A percentile compares a stretch with the other conserved stretches of the same genome.
These are phyloP conservation scores for Aphrocallistes beatrix DNA, from an alignment of 37 sponge, comb jelly and placozoan genomes.

Conservation along the genomic window DNA sequence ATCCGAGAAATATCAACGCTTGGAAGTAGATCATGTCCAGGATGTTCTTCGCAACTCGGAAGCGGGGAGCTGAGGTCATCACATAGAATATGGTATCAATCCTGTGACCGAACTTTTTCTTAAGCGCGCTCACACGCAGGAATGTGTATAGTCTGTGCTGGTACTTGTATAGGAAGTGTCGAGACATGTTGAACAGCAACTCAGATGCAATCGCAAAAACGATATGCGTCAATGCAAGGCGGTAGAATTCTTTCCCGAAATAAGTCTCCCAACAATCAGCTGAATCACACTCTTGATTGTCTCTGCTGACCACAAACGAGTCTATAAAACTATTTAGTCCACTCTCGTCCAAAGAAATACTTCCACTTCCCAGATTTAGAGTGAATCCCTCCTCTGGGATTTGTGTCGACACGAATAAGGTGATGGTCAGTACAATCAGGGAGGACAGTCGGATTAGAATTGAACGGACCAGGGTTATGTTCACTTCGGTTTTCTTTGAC, in stretches of 20 bases:
- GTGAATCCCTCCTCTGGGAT: background rate
- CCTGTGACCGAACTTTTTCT: background rate
- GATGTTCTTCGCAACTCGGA: background rate
- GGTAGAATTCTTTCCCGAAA: background rate
- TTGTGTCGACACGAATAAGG: background rate
- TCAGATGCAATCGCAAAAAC: background rate
- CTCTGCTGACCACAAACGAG: background rate
- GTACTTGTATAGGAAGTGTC: background rate
- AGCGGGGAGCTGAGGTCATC: background rate
- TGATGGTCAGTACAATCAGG: background rate
- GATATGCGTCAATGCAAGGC: background rate
- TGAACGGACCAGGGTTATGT: background rate
- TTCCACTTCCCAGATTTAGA: background rate
- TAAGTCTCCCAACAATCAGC: background rate
- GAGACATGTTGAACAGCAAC: background rate
- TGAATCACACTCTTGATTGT: background rate
- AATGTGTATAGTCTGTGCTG: background rate
- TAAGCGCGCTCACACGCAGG: background rate
- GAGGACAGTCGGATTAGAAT: background rate
- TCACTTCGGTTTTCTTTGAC: background rate
- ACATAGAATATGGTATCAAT: background rate
- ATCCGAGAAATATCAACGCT: background rate
- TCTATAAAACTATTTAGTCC: background rate
- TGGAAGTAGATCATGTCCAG: background rate
- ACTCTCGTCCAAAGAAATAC: background rate